A percentile compares a stretch with the other conserved stretches of the same genome.
These are phyloP conservation scores for Heliconius ethilla DNA, from an alignment of 2,888 invertebrate genomes.

Conservation along the genomic window DNA sequence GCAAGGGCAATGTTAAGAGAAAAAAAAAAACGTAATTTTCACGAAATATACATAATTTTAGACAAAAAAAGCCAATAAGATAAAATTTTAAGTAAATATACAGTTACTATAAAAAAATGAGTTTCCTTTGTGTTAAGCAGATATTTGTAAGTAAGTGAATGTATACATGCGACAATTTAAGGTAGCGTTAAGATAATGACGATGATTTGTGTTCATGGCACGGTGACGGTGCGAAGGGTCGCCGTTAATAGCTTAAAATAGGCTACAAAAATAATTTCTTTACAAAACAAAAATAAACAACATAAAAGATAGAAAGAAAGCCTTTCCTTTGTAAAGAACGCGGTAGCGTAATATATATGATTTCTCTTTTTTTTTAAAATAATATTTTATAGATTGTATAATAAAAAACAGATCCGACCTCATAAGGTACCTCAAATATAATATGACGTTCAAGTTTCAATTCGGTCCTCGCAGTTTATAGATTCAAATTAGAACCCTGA, in stretches of 20 bases:
- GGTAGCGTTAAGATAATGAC: background rate
- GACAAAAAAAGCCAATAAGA: no score
- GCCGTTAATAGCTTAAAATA: background rate
- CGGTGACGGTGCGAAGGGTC: slow-evolving; percentile 4
- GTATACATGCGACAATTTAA: slow-evolving; percentile 10
- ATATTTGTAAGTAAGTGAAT: background rate
- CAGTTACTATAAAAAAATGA: background rate
- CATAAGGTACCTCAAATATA: no score
- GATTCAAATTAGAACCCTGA: background rate
- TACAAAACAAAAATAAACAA: background rate
- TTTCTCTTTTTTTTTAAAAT: background rate
- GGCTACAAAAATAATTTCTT: background rate
- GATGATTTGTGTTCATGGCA: slow-evolving; percentile 1
- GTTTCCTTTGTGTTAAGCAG: background rate
- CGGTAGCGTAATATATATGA: background rate
- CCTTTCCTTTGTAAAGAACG: background rate
- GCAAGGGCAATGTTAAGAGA: background rate
- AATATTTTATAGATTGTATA: background rate
- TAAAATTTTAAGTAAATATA: no score
- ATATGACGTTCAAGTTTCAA: no score
- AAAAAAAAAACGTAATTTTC: background rate
- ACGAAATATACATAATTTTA: background rate
- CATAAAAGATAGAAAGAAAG: background rate
- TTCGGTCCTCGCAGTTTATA: background rate
- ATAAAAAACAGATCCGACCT: background rate